Evolutionary conservation across 53 echinoderm and acorn worm genomes (phyloP), one percentile per base, ranked within the genome.

Genomic region (Apostichopus leukothele): DNA sequence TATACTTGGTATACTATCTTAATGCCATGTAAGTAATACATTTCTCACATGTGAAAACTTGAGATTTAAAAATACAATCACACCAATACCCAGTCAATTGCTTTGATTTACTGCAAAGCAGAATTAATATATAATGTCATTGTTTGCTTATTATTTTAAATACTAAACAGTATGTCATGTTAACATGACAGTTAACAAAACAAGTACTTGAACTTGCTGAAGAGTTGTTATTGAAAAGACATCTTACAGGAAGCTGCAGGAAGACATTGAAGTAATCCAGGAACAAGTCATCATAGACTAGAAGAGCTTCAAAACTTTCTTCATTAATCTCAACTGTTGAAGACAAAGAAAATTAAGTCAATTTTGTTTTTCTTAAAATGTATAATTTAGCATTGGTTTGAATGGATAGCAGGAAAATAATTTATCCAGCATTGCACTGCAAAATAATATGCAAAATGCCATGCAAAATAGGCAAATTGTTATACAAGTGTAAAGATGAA

Each of bases 241-340:
- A 16, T 95, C 97, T 97, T 88, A 97, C 97, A 27, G 97, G 94
- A 53, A 95, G 95, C 60, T 95, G 95, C 7, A 97, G 91, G 76
- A 97, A 97, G 25, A 95, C 97, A 91, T 97, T 97, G 88, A 97
- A 97, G 79, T 95, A 97, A 76, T 97, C 97, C 73, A 97, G 85
- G 51, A 97, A 97, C 67, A 97, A 91, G 50, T 97, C 97, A 92
- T 97, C 97, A 88, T 95, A 97, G 88, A 94, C 97, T 53, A 97
- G 90, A 22, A 97, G 94, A 55, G 95, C 91, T 86, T 97, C 97
- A 95, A 97, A 97, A 53, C 95, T 97, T 52, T 97, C 95, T 75
- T 97, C 95, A 73, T 73, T 97, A 63, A 97, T 92, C 89, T 97
- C 97, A 91, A 97, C 92, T 51, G 92, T 91, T 5, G 16, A 73